phyloP scores from a whole-genome alignment of 2,888 invertebrate genomes.

The Lepidocyrtinus sp. region DNA sequence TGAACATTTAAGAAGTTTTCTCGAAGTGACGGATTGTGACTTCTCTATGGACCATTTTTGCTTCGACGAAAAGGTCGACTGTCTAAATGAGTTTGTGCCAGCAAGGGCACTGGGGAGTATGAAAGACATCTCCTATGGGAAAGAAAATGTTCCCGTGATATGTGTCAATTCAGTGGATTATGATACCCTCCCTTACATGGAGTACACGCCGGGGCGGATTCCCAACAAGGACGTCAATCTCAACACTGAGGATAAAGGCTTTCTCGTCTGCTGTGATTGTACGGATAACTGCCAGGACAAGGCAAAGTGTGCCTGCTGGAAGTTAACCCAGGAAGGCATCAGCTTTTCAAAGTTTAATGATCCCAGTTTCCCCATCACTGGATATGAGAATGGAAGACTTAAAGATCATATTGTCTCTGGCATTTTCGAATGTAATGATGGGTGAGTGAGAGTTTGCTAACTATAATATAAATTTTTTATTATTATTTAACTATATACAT shows the following conservation, averaged over 20 bases:
- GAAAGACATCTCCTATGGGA: slow-evolving; percentile 83
- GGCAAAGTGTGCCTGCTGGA: slow-evolving; percentile 90
- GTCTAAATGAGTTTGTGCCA: slow-evolving; percentile 84
- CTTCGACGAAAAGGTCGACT: slow-evolving; percentile 85
- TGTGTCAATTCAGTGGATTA: slow-evolving; percentile 92
- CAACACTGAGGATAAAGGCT: slow-evolving; percentile 87
- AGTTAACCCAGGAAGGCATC: slow-evolving; percentile 86
- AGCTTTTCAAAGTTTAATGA: slow-evolving; percentile 74
- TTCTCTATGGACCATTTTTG: slow-evolving; percentile 93
- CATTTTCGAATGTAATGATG: slow-evolving; percentile 95
- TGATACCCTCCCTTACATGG: slow-evolving; percentile 85
- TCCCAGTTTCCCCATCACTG: slow-evolving; percentile 75
- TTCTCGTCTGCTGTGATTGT: slow-evolving; percentile 93
- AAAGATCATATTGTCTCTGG: slow-evolving; percentile 89
- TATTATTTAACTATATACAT: background rate
- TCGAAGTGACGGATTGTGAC: slow-evolving; percentile 77
- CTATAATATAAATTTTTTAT: background rate
- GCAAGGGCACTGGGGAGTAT: slow-evolving; percentile 50
- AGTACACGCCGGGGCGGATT: slow-evolving; percentile 87
- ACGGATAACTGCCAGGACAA: slow-evolving; percentile 92
- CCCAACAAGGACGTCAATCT: slow-evolving; percentile 89
- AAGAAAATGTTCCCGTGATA: slow-evolving; percentile 89
- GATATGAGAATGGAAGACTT: slow-evolving; percentile 87
- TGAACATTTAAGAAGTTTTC: slow-evolving; percentile 83
- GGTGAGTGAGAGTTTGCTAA: slow-evolving; percentile 72